Evolutionary conservation across 92 coral and sea anemone genomes (phyloP).

Genomic region (Virgularia gustaviana): DNA sequence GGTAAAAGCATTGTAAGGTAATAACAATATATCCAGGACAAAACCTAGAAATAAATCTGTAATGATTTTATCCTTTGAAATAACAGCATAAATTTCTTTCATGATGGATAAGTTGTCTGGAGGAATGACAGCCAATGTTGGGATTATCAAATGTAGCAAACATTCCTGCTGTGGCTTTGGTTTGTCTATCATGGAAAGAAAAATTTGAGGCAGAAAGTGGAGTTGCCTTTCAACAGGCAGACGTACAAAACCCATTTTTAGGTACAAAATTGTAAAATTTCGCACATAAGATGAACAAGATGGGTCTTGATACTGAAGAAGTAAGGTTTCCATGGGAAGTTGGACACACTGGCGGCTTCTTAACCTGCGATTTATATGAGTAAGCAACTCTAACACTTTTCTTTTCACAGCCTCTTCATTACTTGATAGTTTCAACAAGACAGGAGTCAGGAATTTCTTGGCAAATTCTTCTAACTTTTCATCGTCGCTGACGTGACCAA

Average conservation of each 20-base stretch:
- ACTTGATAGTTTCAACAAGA: constrained; percentile 80
- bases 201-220: constrained; percentile 62
- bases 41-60: constrained; percentile 52
- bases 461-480: constrained; percentile 79
- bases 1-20: constrained; percentile 63
- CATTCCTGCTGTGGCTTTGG: constrained; percentile 92
- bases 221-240: constrained; percentile 58
- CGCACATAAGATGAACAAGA: constrained; percentile 19
- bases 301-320: constrained; percentile 75
- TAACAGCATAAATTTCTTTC: constrained; percentile 5
- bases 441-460: constrained; percentile 74
- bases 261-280: constrained; percentile 83
- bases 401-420: constrained; percentile 70
- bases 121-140: constrained; percentile 46
- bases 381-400: constrained; percentile 85
- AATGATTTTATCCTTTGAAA: constrained; percentile 19
- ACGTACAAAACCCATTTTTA: constrained; percentile 86
- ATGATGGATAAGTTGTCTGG: neutral
- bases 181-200: constrained; percentile 61
- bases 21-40: constrained; percentile 71
- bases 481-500: constrained; percentile 81
- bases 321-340: constrained; percentile 73
- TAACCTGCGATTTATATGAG: constrained; percentile 82
- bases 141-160: constrained; percentile 76
- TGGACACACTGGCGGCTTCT: constrained; percentile 84